Evolutionary conservation across 2,888 invertebrate genomes (phyloP), one percentile per base, ranked within the genome.

Genomic region (Drosophila mercatorum): DNA sequence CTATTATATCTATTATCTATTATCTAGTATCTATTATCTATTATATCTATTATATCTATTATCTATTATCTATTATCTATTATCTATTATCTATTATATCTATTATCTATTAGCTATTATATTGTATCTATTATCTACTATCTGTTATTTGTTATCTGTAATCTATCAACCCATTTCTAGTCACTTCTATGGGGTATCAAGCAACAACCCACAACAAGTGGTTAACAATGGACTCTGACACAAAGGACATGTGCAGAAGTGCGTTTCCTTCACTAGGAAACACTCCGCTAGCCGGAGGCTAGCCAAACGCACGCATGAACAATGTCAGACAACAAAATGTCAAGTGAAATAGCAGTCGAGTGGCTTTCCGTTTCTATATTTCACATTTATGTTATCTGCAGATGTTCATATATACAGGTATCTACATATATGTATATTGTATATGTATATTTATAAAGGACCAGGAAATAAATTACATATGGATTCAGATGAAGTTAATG

Each of bases 241-340:
- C 71, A 58, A 57, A 58, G 68, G 65, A 78, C 71, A 85, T 82
- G 65, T 71, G 80, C 63, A 65, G 46, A 47, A 49, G 65, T 36
- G n/a, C 7, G 34, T n/a, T n/a, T n/a, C n/a, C 57, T 46, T 26
- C 36, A 46, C 17, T 56, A 8, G 17, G 12, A 34, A 43, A 34
- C 17, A 31, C 12, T 31, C 7, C 8, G 6, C 12, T 43, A 7
- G 28, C 43, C n/a, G 5, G 43, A 31, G 28, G 34, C 26, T 31
- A 52, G 12, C n/a, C 56, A 3, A 56, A 44, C 58, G 5, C 28
- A 26, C 11, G 5, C 14, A 28, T 17, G 55, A 57, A 44, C 43
- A 47, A 59, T 46, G 11, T 22, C 31, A 14, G 44, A n/a, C 44
- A 57, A 63, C 51, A 44, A 28, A 46, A 49, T 59, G 56, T 41